phyloP scores from a whole-genome alignment of 1,140 invertebrate genomes.

The Samia ricini region DNA sequence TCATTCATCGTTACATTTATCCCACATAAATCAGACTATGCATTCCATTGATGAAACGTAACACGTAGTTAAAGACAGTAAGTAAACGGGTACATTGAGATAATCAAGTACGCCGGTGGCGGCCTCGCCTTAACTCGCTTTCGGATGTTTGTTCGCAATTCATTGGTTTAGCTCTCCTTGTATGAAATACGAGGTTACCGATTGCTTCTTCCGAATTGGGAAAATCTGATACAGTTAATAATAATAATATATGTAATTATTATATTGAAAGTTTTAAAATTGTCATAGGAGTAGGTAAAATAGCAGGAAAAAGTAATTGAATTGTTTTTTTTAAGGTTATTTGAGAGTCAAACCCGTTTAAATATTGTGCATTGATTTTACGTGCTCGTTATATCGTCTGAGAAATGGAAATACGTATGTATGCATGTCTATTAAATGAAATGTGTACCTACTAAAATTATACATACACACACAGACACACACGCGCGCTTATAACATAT shows the following conservation, averaged over 20 bases:
- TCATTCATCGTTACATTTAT: not conserved
- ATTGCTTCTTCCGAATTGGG: slow-evolving; percentile 9
- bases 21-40: not conserved
- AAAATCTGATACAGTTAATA: not conserved
- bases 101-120: slow-evolving; percentile 7
- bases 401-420: no score
- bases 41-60: not conserved
- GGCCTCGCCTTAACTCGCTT: slow-evolving; percentile 34
- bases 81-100: slow-evolving; percentile 11
- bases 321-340: no score
- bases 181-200: slow-evolving; percentile 33
- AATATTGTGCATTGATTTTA: no score
- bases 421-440: no score
- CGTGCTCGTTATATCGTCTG: no score
- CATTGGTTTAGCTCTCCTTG: slow-evolving; percentile 36
- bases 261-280: no score
- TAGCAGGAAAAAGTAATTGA: no score
- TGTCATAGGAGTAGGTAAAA: no score
- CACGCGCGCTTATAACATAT: no score
- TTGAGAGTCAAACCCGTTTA: no score
- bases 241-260: not conserved
- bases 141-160: slow-evolving; percentile 52
- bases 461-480: no score
- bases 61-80: not conserved
- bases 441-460: no score